Percentiles rank a stretch among this genome's conserved stretches.
These are phyloP conservation scores for Syrista parreyssii DNA, from an alignment of 2,888 invertebrate species.

Conservation along the genomic window DNA sequence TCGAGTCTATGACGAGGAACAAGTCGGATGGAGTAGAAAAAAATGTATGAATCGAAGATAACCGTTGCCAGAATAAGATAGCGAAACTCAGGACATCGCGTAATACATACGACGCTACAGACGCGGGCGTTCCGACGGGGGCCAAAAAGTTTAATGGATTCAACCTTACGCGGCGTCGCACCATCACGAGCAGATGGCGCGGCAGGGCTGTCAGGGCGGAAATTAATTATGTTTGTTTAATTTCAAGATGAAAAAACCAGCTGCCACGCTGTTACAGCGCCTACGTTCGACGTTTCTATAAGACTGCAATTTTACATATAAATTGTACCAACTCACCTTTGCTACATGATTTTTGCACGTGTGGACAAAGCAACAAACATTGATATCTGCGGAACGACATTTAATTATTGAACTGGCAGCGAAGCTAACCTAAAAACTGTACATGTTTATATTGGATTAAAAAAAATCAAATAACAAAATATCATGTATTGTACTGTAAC, in stretches of 20 bases:
- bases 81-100: background rate
- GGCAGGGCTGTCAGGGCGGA: conserved; percentile 17
- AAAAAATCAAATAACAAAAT: background rate
- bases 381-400: too few relatives aligned
- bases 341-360: background rate
- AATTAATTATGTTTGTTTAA: conserved; percentile 40
- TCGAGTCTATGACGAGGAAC: background rate
- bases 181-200: conserved; percentile 12
- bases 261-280: conserved; percentile 16
- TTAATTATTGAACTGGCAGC: background rate
- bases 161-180: conserved; percentile 25
- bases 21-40: background rate
- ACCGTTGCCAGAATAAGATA: background rate
- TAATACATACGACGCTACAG: background rate
- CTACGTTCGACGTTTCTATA: conserved; percentile 4
- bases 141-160: conserved; percentile 9
- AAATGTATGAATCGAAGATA: background rate
- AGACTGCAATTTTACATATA: background rate
- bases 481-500: background rate
- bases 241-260: conserved; percentile 32
- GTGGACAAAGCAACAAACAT: background rate
- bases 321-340: background rate
- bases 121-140: background rate
- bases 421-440: background rate
- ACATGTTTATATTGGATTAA: background rate